Evolutionary conservation across 2,888 invertebrate genomes (phyloP).

Genomic region (Eupithecia dodoneata): DNA sequence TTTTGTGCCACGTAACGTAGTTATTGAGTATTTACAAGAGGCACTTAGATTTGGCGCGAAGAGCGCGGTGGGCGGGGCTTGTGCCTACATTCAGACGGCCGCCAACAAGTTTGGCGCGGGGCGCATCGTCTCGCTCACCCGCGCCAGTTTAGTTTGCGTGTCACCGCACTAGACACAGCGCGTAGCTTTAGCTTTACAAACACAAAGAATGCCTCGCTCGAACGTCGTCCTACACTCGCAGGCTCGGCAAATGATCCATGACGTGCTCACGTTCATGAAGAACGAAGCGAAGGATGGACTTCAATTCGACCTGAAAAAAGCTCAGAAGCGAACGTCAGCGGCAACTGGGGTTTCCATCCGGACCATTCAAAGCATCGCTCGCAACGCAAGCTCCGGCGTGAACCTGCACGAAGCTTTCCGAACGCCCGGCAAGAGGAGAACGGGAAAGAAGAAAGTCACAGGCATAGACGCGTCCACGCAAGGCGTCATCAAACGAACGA

Average conservation of each 20-base stretch:
- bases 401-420: conserved; percentile 39
- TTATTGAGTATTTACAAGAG: not conserved
- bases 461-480: conserved; percentile 23
- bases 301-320: conserved; percentile 31
- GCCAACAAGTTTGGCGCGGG: conserved; percentile 23
- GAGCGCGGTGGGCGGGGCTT: conserved; percentile 55
- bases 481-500: conserved; percentile 26
- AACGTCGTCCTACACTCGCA: conserved; percentile 23
- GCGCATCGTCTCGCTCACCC: not conserved
- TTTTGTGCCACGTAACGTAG: no score
- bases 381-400: conserved; percentile 14
- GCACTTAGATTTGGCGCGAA: conserved; percentile 45
- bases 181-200: conserved; percentile 2
- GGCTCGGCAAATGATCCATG: conserved; percentile 30
- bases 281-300: conserved; percentile 35
- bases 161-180: conserved; percentile 6
- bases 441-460: conserved; percentile 45
- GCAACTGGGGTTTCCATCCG: conserved; percentile 38
- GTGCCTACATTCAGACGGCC: conserved; percentile 76
- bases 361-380: conserved; percentile 31
- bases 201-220: conserved; percentile 18
- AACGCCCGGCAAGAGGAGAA: conserved; percentile 49
- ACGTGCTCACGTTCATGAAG: conserved; percentile 35
- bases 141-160: conserved; percentile 31
- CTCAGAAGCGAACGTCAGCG: conserved; percentile 36